phyloP scores from a whole-genome alignment of 2,888 invertebrate genomes.

The Tribolium freemani region DNA sequence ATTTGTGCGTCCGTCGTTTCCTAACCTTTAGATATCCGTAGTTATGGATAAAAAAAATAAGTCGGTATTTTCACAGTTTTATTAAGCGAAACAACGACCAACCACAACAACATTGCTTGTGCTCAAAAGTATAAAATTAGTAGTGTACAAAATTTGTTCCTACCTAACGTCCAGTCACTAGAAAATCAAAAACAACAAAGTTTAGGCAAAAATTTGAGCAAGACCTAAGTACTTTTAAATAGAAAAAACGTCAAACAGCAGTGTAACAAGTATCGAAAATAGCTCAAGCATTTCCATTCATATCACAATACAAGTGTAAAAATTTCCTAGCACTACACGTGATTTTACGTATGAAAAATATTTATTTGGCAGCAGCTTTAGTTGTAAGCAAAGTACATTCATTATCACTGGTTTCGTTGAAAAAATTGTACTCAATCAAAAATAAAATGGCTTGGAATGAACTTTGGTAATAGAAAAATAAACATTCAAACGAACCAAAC shows the following conservation, averaged over 20 bases:
- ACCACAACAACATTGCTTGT: conserved; percentile 33
- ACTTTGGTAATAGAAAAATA: conserved; percentile 29
- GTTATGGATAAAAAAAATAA: neutral
- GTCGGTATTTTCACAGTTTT: neutral
- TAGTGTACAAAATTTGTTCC: conserved; percentile 24
- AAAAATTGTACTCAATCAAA: conserved; percentile 5
- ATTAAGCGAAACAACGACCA: conserved; percentile 29
- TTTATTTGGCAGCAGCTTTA: conserved; percentile 28
- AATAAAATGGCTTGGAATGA: conserved; percentile 34
- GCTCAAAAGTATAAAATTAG: conserved; percentile 39
- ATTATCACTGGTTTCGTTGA: conserved; percentile 33
- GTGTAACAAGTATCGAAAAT: conserved; percentile 33
- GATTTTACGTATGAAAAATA: conserved; percentile 29
- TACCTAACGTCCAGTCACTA: conserved; percentile 8
- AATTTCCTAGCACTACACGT: neutral
- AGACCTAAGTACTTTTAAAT: neutral
- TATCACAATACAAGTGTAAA: conserved; percentile 22
- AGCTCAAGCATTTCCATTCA: conserved; percentile 16
- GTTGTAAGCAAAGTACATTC: conserved; percentile 19
- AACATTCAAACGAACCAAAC: conserved; percentile 21
- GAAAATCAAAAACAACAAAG: neutral
- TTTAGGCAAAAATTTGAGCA: conserved; percentile 9
- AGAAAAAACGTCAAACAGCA: neutral
- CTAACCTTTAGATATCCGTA: no score
- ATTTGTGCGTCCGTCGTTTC: no score